phyloP scores from a whole-genome alignment of 2,113 vertebrate species.

The Phasianus colchicus region DNA sequence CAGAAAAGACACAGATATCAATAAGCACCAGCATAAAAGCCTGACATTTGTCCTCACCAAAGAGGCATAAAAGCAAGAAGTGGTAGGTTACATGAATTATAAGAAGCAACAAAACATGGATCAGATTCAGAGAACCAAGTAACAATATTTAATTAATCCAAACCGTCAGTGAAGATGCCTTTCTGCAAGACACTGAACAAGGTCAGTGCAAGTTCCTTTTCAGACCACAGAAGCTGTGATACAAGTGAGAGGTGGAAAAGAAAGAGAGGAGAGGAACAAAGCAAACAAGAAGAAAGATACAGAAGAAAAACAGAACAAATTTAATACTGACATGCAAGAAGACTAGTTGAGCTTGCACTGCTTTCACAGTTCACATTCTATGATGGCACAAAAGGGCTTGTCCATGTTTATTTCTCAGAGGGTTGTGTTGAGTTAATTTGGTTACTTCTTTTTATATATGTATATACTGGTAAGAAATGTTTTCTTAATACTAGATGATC shows the following conservation, averaged over 20 bases:
- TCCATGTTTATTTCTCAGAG: neutral
- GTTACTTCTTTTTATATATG: neutral
- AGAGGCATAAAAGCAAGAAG: neutral
- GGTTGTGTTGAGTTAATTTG: neutral
- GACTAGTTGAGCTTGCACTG: neutral
- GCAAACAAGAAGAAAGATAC: neutral
- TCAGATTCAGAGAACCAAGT: neutral
- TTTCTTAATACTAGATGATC: neutral
- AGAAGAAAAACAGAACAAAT: neutral
- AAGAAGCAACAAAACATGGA: neutral
- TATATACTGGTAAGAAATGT: neutral
- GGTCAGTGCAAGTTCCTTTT: neutral
- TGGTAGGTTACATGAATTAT: neutral
- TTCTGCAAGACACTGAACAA: neutral
- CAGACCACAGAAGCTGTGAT: fast-evolving
- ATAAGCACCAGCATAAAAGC: neutral
- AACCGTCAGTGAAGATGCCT: neutral
- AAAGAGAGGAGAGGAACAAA: neutral
- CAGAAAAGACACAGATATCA: fast-evolving
- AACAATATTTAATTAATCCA: neutral
- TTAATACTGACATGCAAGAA: neutral
- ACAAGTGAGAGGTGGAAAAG: neutral
- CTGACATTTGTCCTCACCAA: neutral
- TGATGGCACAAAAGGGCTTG: neutral
- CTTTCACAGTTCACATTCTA: slow-evolving; percentile 10